A percentile compares a stretch with the other conserved stretches of the same genome.
Conservation (phyloP, 2,797 vertebrate genomes). For the Enteromius thamalakanensis region DNA sequence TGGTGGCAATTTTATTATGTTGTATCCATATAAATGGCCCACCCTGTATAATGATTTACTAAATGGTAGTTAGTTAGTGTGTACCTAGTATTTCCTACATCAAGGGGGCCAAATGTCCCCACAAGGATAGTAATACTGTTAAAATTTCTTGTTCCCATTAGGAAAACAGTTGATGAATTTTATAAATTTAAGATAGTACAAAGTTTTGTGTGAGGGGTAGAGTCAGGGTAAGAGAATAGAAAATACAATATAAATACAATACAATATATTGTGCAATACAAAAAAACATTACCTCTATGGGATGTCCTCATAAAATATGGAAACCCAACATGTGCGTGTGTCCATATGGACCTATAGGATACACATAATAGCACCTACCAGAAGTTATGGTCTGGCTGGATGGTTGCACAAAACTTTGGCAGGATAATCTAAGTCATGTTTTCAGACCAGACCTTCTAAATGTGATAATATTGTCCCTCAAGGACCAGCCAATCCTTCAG, state of each 20-base stretch:
- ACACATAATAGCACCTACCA: not conserved
- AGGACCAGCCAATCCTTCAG: slow-evolving; percentile 46
- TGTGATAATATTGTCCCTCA: slow-evolving; percentile 46
- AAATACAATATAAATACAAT: not conserved
- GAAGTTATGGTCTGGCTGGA: not conserved
- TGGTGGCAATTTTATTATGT: no score
- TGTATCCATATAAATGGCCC: no score
- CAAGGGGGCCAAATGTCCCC: not conserved
- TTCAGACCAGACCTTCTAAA: slow-evolving; percentile 40
- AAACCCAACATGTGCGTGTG: not conserved
- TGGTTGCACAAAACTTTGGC: slow-evolving; percentile 15
- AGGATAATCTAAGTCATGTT: slow-evolving; percentile 48
- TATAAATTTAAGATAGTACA: not conserved
- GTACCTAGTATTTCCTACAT: not conserved
- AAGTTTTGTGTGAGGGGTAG: not conserved
- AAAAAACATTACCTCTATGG: not conserved
- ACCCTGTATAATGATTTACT: not conserved
- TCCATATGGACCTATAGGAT: not conserved
- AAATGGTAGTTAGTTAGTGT: not conserved
- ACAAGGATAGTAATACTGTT: not conserved
- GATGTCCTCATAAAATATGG: not conserved
- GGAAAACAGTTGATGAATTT: not conserved
- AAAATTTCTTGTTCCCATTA: not conserved
- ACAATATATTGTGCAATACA: not conserved
- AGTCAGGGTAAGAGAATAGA: not conserved